phyloP scores from a whole-genome alignment of 2,113 vertebrate species.

The Peromyscus maniculatus region DNA sequence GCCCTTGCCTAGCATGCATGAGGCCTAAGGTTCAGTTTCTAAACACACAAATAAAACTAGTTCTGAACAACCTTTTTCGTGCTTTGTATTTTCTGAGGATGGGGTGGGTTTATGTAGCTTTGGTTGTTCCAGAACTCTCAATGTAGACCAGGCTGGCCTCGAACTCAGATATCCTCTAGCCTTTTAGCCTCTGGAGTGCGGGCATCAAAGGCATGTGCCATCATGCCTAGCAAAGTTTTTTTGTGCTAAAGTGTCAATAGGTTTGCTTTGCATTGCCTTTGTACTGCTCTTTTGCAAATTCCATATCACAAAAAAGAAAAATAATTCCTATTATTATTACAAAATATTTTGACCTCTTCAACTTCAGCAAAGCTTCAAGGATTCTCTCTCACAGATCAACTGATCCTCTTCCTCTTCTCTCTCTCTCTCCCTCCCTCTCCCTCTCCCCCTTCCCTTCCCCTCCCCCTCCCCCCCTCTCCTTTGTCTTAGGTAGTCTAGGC shows the following conservation, averaged over 20 bases:
- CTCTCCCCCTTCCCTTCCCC: neutral
- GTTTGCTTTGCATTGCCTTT: neutral
- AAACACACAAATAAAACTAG: neutral
- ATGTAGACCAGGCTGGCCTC: neutral
- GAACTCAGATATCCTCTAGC: neutral
- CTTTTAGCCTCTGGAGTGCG: neutral
- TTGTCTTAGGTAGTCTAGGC: neutral
- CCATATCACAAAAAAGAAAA: neutral
- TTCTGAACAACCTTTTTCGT: neutral
- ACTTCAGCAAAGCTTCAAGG: neutral
- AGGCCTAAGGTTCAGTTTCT: neutral
- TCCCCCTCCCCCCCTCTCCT: too few relatives aligned
- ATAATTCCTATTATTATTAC: neutral
- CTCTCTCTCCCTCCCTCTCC: neutral
- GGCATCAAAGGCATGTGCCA: neutral
- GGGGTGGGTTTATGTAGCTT: neutral
- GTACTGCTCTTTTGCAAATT: slow-evolving; percentile 3
- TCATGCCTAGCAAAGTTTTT: too few relatives aligned
- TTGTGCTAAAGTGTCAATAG: neutral
- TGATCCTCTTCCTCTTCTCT: neutral
- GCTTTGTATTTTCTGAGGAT: neutral
- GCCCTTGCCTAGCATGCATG: neutral
- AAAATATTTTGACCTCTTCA: slow-evolving; percentile 25
- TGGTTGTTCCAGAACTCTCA: neutral
- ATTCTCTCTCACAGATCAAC: neutral